phyloP scores from a whole-genome alignment of 2,113 vertebrate genomes.

The Tretioscincus oriximinensis region DNA sequence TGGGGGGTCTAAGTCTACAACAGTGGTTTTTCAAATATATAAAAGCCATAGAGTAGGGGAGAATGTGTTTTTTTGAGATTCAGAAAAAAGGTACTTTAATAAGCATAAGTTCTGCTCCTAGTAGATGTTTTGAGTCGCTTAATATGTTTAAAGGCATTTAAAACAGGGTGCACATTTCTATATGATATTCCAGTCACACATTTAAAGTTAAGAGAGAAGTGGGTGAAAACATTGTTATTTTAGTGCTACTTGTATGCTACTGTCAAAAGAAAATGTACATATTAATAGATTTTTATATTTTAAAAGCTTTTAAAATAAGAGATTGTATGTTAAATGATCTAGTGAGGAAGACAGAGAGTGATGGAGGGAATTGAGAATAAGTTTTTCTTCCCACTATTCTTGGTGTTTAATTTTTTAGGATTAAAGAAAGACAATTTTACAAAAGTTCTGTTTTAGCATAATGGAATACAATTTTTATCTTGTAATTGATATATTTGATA shows the following conservation, averaged over 20 bases:
- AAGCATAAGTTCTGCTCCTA: not conserved
- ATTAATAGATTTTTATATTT: too few species aligned
- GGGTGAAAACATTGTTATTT: not conserved
- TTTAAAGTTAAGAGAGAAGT: not conserved
- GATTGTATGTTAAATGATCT: too few species aligned
- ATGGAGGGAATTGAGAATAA: too few species aligned
- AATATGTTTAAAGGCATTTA: not conserved
- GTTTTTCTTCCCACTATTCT: too few species aligned
- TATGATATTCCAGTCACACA: not conserved
- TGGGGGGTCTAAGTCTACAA: not conserved
- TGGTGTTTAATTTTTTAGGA: too few species aligned
- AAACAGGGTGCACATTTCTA: not conserved
- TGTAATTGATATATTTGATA: too few species aligned
- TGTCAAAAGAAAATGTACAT: not conserved
- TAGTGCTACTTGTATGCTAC: not conserved
- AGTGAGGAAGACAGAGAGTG: too few species aligned
- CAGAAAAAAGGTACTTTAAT: conserved; percentile 14
- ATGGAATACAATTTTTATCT: too few species aligned
- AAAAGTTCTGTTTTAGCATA: too few species aligned
- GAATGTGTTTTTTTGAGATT: conserved; percentile 13
- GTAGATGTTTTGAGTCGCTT: not conserved
- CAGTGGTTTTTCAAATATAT: conserved; percentile 1
- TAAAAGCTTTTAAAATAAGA: too few species aligned
- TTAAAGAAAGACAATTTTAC: too few species aligned
- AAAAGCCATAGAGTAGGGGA: not conserved